Evolutionary conservation across 2,888 invertebrate genomes (phyloP).

Genomic region (Tortrix viridana): DNA sequence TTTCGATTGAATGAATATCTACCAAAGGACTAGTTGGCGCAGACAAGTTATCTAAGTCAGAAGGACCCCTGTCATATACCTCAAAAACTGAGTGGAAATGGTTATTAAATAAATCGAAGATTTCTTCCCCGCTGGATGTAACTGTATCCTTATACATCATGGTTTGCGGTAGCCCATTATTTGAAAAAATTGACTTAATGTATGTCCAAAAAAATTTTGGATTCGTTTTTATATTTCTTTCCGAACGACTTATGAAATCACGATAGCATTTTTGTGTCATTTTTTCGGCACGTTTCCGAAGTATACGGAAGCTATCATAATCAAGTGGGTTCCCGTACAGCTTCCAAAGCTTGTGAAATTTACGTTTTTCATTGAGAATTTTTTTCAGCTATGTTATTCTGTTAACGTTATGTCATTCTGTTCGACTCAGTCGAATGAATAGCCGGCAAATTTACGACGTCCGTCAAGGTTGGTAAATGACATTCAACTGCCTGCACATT

Average conservation of each 20-base stretch:
- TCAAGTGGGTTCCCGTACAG: constrained; percentile 1
- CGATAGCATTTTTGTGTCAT: neutral
- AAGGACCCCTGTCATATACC: neutral
- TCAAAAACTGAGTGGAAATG: constrained; percentile 12
- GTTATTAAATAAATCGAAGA: constrained; percentile 3
- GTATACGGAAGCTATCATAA: constrained; percentile 6
- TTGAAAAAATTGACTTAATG: constrained; percentile 4
- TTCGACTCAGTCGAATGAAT: too few relatives aligned
- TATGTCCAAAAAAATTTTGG: constrained; percentile 9
- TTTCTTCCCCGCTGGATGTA: neutral
- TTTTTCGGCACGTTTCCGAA: constrained; percentile 9
- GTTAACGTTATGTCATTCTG: too few relatives aligned
- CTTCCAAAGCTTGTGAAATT: too few relatives aligned
- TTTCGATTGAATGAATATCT: neutral
- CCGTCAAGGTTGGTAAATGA: too few relatives aligned
- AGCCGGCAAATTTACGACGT: too few relatives aligned
- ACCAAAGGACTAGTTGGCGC: neutral
- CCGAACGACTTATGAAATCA: neutral
- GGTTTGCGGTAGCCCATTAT: constrained; percentile 6
- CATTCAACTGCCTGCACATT: too few relatives aligned
- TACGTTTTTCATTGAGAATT: neutral
- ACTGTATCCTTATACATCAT: neutral
- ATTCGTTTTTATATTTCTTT: constrained; percentile 10
- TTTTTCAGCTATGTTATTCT: too few relatives aligned
- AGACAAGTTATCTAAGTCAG: neutral